Evolutionary conservation across 2,888 invertebrate genomes (phyloP).

Genomic region (Thalpophila matura): DNA sequence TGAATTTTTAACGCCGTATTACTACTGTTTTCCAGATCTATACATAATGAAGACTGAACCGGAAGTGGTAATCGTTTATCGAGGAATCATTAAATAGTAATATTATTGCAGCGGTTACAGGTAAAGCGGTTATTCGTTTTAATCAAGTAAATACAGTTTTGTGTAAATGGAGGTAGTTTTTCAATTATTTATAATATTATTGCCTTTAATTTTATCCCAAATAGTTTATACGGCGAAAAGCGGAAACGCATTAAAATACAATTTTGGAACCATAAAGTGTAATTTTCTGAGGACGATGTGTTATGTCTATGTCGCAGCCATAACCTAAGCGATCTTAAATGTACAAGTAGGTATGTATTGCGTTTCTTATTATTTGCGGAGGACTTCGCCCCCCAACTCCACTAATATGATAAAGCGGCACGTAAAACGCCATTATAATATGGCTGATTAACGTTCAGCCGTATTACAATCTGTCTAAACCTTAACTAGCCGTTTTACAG

Average conservation of each 20-base stretch:
- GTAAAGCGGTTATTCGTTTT: conserved; percentile 24
- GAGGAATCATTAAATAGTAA: conserved; percentile 41
- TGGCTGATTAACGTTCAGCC: too few relatives aligned
- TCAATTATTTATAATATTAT: conserved; percentile 27
- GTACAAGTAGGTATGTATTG: too few relatives aligned
- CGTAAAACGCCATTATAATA: too few relatives aligned
- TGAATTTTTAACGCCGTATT: conserved; percentile 11
- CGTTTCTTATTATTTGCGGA: too few relatives aligned
- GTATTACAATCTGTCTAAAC: too few relatives aligned
- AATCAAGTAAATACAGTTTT: conserved; percentile 25
- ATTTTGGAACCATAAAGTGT: conserved; percentile 8
- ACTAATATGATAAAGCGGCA: too few relatives aligned
- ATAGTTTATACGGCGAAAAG: conserved; percentile 30
- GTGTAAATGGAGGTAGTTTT: conserved; percentile 18
- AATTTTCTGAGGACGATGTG: too few relatives aligned
- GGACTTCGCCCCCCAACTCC: too few relatives aligned
- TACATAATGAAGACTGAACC: conserved; percentile 21
- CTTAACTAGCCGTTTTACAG: too few relatives aligned
- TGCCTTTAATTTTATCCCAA: conserved; percentile 19
- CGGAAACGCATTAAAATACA: conserved; percentile 12
- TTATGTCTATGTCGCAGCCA: too few relatives aligned
- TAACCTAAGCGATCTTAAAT: too few relatives aligned
- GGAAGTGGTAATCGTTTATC: conserved; percentile 47
- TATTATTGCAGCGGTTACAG: conserved; percentile 25
- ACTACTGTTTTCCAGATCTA: conserved; percentile 29